Percentiles rank a stretch among this genome's conserved stretches.
Conservation (phyloP, 2,797 vertebrate species). For the Rhinatrema bivittatum region DNA sequence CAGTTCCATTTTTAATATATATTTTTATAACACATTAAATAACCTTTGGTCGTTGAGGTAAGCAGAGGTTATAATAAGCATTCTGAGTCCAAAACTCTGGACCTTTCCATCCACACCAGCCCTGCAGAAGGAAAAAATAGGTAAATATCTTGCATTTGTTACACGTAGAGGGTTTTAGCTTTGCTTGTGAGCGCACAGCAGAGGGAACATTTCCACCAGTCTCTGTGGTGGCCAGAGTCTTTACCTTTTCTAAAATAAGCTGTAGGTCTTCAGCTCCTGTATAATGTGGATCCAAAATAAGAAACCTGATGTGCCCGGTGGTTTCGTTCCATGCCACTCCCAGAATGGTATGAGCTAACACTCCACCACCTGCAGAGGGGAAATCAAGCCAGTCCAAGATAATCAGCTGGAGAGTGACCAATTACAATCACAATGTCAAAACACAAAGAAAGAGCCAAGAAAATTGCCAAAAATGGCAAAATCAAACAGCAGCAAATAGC, state of each 20-base stretch:
- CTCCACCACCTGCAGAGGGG: slow-evolving; percentile 74
- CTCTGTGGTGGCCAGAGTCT: not conserved
- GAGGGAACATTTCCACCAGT: too few species aligned
- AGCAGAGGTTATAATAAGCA: slow-evolving; percentile 91
- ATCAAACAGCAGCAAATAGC: too few species aligned
- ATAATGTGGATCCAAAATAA: slow-evolving; percentile 93
- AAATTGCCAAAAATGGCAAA: too few species aligned
- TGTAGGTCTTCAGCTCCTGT: slow-evolving; percentile 88
- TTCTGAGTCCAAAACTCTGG: slow-evolving; percentile 88
- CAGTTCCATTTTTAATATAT: too few species aligned
- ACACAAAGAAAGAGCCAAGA: too few species aligned
- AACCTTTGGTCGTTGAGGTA: slow-evolving; percentile 78
- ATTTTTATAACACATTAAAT: slow-evolving; percentile 46
- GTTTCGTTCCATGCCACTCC: slow-evolving; percentile 89
- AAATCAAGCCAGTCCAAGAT: too few species aligned
- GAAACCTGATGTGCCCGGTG: slow-evolving; percentile 82
- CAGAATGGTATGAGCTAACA: slow-evolving; percentile 89
- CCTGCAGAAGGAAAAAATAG: slow-evolving; percentile 49
- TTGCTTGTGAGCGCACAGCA: too few species aligned
- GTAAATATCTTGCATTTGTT: not conserved
- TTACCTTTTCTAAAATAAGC: slow-evolving; percentile 85
- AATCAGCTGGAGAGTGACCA: too few species aligned
- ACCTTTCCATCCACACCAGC: slow-evolving; percentile 96
- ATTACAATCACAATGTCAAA: not conserved
- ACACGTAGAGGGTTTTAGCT: too few species aligned